A percentile compares a stretch with the other conserved stretches of the same genome.
These are phyloP conservation scores for Sarcophilus harrisii DNA, from an alignment of 2,797 vertebrate species.

Conservation along the genomic window DNA sequence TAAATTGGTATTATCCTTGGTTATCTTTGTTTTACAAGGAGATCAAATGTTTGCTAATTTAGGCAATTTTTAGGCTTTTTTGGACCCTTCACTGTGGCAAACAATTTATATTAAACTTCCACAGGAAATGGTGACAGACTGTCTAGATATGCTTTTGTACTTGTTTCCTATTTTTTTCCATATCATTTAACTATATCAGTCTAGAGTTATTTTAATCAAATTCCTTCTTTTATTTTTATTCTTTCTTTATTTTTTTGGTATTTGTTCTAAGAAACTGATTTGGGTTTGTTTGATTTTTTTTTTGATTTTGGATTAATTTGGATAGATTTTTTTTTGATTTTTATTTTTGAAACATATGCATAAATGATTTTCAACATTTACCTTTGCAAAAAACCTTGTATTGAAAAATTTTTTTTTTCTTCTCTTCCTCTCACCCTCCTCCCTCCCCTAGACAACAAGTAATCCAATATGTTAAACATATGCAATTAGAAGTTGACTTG, in stretches of 20 bases:
- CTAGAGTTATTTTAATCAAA: not conserved
- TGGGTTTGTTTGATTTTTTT: too few relatives aligned
- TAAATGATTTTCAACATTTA: too few relatives aligned
- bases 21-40: not conserved
- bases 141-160: not conserved
- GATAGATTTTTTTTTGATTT: too few relatives aligned
- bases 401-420: too few relatives aligned
- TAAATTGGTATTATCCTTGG: not conserved
- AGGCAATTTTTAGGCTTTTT: not conserved
- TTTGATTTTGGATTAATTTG: too few relatives aligned
- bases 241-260: not conserved
- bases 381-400: too few relatives aligned
- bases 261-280: not conserved
- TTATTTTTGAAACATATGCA: too few relatives aligned
- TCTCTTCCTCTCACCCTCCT: too few relatives aligned
- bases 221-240: not conserved
- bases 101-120: not conserved
- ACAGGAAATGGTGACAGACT: not conserved
- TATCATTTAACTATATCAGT: not conserved
- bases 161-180: not conserved
- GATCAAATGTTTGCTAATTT: not conserved
- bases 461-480: too few relatives aligned
- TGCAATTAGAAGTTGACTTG: too few relatives aligned
- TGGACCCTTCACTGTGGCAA: not conserved
- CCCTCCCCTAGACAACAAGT: too few relatives aligned